Base-by-base conservation (phyloP, 2,113 vertebrate species). In the Propithecus coquereli region DNA sequence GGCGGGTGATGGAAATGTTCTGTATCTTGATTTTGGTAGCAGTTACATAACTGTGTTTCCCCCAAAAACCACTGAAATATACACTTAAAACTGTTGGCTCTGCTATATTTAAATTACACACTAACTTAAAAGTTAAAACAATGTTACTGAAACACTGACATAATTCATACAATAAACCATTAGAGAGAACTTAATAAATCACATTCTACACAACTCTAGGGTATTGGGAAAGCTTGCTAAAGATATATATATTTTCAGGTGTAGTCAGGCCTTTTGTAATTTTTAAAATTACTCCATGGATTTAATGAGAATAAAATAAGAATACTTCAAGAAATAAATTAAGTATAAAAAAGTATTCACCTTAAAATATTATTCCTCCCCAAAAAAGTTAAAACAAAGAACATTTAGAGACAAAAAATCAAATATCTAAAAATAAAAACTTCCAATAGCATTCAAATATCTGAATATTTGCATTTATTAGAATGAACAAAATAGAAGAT, bases 81-180 rank as follows among this genome's bases (percentile, higher is more conserved):
- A 47, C 3, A 43, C 8, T 59, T 59, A 74, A 81, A 94, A 86
- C 3, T 85, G 30, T 6, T 54, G 37, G 85, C 6, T 61, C 80
- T 40, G 25, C 8, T 13, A 4, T 61, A 52, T 63, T 89, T 70
- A 83, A 50, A 89, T 30, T 90, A 45, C 12, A 70, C 23, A 37
- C 45, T 88, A 70, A 85, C 71, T 95, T 86, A 52, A 63, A 91
- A 71, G 65, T 52, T 65, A 86, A 77, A 79, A 94, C 27, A 82
- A 47, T 34, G 65, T 47, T 65, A 85, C 57, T 65, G 45, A 93
- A 94, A 93, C 34, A 90, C 16, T 37, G 57, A 73, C n/a, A 66
- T 90, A 65, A 70, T 45, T 74, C 16, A 83, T 50, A 57, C 25
- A 37, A 83, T 37, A 85, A 63, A 52, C 43, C 57, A 93, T 80